Evolutionary conservation across 2,797 vertebrate genomes (phyloP).

Genomic region (Crenichthys baileyi): DNA sequence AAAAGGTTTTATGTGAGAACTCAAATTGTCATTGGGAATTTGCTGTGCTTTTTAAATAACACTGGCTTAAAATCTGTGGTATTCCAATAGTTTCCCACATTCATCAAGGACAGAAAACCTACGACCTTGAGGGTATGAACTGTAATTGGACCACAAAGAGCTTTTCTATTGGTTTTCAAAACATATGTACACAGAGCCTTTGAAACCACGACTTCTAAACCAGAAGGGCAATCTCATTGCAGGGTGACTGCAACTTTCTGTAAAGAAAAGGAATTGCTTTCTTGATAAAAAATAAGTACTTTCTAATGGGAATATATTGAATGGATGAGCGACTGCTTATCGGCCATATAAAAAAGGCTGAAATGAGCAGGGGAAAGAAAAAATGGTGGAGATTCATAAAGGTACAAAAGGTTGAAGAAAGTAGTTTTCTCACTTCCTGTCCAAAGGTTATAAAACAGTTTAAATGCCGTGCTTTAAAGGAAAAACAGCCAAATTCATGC

Average conservation of each 20-base stretch:
- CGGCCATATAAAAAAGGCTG: background rate
- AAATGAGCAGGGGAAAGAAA: background rate
- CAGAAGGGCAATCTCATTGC: no score
- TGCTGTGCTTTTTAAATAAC: background rate
- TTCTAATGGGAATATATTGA: background rate
- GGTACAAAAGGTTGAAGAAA: background rate
- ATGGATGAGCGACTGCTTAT: background rate
- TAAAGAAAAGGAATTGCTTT: background rate
- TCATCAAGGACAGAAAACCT: background rate
- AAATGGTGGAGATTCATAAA: background rate
- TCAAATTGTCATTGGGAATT: background rate
- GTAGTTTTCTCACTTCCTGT: background rate
- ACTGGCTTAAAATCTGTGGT: background rate
- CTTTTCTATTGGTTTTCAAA: background rate
- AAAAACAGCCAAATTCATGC: background rate
- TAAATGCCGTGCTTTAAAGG: background rate
- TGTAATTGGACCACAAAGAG: background rate
- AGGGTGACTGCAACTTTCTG: no score
- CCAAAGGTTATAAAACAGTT: background rate
- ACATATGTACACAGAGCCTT: background rate
- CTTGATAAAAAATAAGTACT: background rate
- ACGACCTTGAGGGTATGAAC: background rate
- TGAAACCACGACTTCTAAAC: background rate
- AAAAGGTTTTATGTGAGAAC: background rate
- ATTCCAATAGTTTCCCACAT: background rate